phyloP scores from a whole-genome alignment of 2,888 invertebrate genomes.

The Thera obeliscata region DNA sequence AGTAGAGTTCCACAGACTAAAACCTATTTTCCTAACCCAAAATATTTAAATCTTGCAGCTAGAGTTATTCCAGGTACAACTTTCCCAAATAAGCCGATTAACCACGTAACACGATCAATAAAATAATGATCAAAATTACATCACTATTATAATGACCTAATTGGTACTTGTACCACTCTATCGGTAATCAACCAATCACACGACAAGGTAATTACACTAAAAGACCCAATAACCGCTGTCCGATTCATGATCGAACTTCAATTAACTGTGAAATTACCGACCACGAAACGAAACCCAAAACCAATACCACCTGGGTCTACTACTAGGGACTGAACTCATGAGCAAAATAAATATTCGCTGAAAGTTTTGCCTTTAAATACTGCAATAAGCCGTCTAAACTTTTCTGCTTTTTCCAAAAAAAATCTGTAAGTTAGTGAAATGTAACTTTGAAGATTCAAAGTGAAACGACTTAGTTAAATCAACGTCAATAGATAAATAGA shows the following conservation, averaged over 20 bases:
- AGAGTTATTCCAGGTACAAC: too few species aligned
- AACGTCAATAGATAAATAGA: too few species aligned
- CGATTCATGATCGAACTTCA: constrained; percentile 52
- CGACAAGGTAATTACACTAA: constrained; percentile 33
- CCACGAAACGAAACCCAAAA: constrained; percentile 54
- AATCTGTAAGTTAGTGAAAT: too few species aligned
- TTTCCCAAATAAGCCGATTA: background rate
- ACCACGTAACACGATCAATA: background rate
- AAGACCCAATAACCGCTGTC: constrained; percentile 43
- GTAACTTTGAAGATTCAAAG: too few species aligned
- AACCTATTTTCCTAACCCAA: too few species aligned
- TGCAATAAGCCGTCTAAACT: too few species aligned
- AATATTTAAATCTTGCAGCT: too few species aligned
- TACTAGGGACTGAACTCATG: constrained; percentile 19
- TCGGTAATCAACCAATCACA: constrained; percentile 34
- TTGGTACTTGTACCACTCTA: constrained; percentile 18
- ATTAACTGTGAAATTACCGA: constrained; percentile 65
- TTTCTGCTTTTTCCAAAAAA: too few species aligned
- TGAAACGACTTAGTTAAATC: too few species aligned
- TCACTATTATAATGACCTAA: constrained; percentile 17
- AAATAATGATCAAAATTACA: constrained; percentile 11
- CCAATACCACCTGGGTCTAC: constrained; percentile 42
- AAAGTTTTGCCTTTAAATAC: too few species aligned
- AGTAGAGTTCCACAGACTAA: too few species aligned
- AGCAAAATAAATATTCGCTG: background rate